phyloP scores from a whole-genome alignment of 2,888 invertebrate genomes.

The Chloroclysta siterata region DNA sequence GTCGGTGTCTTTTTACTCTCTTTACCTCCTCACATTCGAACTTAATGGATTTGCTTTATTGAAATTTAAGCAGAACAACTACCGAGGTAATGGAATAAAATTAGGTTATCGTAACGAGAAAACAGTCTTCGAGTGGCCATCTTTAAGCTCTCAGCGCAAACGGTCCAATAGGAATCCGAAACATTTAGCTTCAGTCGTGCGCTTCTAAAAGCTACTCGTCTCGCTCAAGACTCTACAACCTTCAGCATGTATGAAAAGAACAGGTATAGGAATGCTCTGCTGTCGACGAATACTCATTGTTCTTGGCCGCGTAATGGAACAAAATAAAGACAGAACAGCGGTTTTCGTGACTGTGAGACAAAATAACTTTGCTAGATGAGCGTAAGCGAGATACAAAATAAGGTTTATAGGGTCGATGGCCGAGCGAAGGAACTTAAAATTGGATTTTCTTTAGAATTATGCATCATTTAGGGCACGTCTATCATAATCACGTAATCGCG shows the following conservation, averaged over 20 bases:
- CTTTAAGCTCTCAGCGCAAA: constrained; percentile 70
- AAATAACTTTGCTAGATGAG: constrained; percentile 59
- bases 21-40: constrained; percentile 80
- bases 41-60: constrained; percentile 79
- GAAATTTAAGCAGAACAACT: constrained; percentile 78
- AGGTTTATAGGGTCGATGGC: constrained; percentile 83
- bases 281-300: constrained; percentile 81
- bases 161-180: constrained; percentile 81
- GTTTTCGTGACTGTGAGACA: constrained; percentile 82
- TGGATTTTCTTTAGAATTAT: constrained; percentile 75
- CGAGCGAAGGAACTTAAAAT: constrained; percentile 80
- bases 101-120: constrained; percentile 83
- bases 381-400: constrained; percentile 66
- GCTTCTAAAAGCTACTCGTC: constrained; percentile 59
- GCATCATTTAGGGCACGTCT: constrained; percentile 70
- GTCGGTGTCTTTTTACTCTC: constrained; percentile 78
- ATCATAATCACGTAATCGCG: constrained; percentile 55
- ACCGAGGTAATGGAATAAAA: constrained; percentile 76
- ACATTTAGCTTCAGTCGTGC: constrained; percentile 62
- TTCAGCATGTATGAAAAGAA: constrained; percentile 60
- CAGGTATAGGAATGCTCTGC: constrained; percentile 68
- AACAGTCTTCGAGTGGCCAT: constrained; percentile 80
- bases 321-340: constrained; percentile 84
- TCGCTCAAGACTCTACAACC: constrained; percentile 53
- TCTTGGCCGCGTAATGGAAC: constrained; percentile 81